Conservation (phyloP, 2,888 invertebrate species). For the Pristionchus mayeri region DNA sequence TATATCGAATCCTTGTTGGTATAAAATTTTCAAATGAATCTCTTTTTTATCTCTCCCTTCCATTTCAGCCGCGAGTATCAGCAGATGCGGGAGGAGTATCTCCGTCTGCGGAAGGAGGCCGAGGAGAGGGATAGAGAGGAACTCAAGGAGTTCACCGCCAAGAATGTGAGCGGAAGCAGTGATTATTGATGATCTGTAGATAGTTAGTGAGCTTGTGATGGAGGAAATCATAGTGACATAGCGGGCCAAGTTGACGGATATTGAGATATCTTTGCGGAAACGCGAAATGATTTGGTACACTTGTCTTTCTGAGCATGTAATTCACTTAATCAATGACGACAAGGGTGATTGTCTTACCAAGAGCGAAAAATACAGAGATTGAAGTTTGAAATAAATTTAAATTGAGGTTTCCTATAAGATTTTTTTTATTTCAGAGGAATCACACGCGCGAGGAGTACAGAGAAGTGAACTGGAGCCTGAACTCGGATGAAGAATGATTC, state of each 20-base stretch:
- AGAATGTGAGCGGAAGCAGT: slow-evolving; percentile 1
- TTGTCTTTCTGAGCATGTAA: no score
- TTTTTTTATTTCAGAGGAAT: slow-evolving; percentile 6
- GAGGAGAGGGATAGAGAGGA: slow-evolving; percentile 2
- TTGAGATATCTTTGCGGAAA: no score
- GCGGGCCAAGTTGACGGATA: no score
- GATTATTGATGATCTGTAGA: no score
- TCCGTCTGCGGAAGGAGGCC: slow-evolving; percentile 7
- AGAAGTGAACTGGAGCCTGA: slow-evolving; percentile 33
- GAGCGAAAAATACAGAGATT: no score
- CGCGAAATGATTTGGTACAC: no score
- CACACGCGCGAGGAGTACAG: slow-evolving; percentile 38
- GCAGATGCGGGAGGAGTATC: slow-evolving; percentile 31
- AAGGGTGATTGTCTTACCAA: no score
- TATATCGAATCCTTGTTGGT: neutral
- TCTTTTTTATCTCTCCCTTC: neutral
- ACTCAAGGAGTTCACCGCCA: slow-evolving; percentile 3
- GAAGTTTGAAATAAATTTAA: no score
- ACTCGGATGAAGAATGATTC: slow-evolving; percentile 10
- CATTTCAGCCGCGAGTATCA: slow-evolving; percentile 24
- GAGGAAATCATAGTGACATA: no score
- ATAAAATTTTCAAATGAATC: neutral
- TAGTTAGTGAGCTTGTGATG: no score
- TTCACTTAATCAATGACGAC: no score
- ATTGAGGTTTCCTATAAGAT: no score